Conservation (phyloP, 2,113 vertebrate species). For the Caracal caracal region DNA sequence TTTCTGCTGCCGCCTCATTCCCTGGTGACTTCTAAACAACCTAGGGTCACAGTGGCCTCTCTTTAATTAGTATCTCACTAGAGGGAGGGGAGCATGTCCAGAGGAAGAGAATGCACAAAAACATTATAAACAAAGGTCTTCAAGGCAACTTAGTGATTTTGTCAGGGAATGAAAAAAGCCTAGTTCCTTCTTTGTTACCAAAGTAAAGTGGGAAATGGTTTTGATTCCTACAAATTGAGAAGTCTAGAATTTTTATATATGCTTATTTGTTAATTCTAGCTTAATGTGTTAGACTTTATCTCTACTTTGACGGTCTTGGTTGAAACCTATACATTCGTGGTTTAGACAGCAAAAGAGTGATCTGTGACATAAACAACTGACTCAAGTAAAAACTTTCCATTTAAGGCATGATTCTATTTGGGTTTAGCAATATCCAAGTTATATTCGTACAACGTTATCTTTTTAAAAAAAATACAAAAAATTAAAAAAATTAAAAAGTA, state of each 20-base stretch:
- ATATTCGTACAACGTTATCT: not conserved
- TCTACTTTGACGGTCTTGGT: not conserved
- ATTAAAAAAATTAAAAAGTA: constrained; percentile 18
- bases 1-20: constrained; percentile 79
- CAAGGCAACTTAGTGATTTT: constrained; percentile 81
- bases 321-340: not conserved
- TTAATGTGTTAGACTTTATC: constrained; percentile 32
- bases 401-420: not conserved
- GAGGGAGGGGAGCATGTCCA: constrained; percentile 82
- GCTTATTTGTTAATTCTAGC: constrained; percentile 43
- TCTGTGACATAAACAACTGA: not conserved
- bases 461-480: not conserved
- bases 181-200: constrained; percentile 64
- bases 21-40: constrained; percentile 84
- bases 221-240: constrained; percentile 48
- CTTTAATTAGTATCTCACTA: constrained; percentile 88
- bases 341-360: not conserved
- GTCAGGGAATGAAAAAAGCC: constrained; percentile 81
- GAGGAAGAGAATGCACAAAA: constrained; percentile 82
- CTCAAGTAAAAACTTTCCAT: not conserved
- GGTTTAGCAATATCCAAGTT: not conserved
- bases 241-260: constrained; percentile 45
- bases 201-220: constrained; percentile 49
- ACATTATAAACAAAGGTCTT: constrained; percentile 85
- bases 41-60: constrained; percentile 83